A percentile compares a stretch with the other conserved stretches of the same genome.
phyloP scores from a whole-genome alignment of 2,797 vertebrate genomes.

The Bradypodion pumilum region DNA sequence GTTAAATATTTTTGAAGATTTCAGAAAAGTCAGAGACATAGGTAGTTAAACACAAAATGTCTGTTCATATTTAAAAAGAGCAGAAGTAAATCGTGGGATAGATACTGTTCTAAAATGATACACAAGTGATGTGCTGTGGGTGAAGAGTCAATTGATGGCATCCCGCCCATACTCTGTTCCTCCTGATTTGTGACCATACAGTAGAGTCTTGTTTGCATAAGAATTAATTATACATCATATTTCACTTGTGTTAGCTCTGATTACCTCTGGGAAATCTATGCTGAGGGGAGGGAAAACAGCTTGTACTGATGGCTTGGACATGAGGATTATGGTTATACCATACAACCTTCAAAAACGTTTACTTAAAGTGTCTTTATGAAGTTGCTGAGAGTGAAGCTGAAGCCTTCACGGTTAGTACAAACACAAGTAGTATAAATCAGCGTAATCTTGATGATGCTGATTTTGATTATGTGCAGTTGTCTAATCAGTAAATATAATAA shows the following conservation, averaged over 20 bases:
- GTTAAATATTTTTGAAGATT: conserved; percentile 27
- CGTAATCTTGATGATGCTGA: too few relatives aligned
- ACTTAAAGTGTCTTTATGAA: too few relatives aligned
- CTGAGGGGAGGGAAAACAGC: too few relatives aligned
- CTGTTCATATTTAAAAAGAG: conserved; percentile 19
- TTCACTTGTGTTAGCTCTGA: not conserved
- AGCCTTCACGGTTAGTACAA: too few relatives aligned
- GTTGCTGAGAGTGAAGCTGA: too few relatives aligned
- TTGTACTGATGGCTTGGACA: not conserved
- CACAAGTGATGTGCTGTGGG: not conserved
- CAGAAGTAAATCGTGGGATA: conserved; percentile 21
- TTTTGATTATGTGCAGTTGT: too few relatives aligned
- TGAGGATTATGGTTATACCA: not conserved
- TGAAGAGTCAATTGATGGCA: not conserved
- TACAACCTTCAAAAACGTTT: too few relatives aligned
- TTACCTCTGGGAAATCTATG: not conserved
- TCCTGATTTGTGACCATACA: not conserved
- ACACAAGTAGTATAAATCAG: too few relatives aligned
- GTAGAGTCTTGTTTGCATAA: not conserved
- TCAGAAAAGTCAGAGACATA: conserved; percentile 13
- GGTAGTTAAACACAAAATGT: not conserved
- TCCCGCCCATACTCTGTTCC: not conserved
- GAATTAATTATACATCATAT: not conserved
- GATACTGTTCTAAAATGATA: conserved; percentile 28
- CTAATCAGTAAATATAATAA: too few relatives aligned